Evolutionary conservation across 2,797 vertebrate genomes (phyloP), one percentile per base, ranked within the genome.

Genomic region (Ctenopoma multispine): DNA sequence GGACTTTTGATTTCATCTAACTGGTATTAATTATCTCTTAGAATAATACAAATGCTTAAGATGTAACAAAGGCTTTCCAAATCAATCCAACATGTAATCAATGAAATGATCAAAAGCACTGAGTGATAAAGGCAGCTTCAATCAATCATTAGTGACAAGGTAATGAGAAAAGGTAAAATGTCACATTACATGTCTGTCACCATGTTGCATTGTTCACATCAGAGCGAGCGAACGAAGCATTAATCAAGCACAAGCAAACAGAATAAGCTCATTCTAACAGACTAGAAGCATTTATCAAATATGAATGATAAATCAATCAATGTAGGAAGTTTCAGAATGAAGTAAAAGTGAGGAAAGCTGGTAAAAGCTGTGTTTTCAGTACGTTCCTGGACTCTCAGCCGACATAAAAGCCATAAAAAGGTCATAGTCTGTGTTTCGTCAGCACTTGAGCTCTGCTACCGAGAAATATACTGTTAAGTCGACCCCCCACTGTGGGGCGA

Each of bases 1-100:
- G 18, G 15, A 17, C 34, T 79, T 76, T 77, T 77, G 72, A 8
- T 20, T 24, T 24, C 24, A 24, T 24, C 2, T 3, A 23, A 23
- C n/a, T 21, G 20, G 10, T 12, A 6, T 14, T 13, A 24, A 14
- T 49, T 11, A 13, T 14, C 21, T 4, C 7, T 36, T 21, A 0
- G n/a, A 21, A 11, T 11, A 21, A 18, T 47, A 20, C 11, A 47
- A 11, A 20, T 11, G 10, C 10, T 49, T 23, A 23, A 49, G 8
- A 49, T 2, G 47, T 23, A 49, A 49, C 47, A 23, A 23, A 14
- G 5, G 47, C 4, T 48, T 47, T 47, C n/a, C 18, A 5, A 21
- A 12, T 21, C 20, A 48, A 11, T 21, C 11, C 21, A 21, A 11
- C 8, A 46, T 20, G 7, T 8, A 49, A 13, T 23, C 43, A n/a